These are phyloP conservation scores for Macrotus californicus DNA, from an alignment of 2,113 vertebrate genomes.

Conservation along the genomic window DNA sequence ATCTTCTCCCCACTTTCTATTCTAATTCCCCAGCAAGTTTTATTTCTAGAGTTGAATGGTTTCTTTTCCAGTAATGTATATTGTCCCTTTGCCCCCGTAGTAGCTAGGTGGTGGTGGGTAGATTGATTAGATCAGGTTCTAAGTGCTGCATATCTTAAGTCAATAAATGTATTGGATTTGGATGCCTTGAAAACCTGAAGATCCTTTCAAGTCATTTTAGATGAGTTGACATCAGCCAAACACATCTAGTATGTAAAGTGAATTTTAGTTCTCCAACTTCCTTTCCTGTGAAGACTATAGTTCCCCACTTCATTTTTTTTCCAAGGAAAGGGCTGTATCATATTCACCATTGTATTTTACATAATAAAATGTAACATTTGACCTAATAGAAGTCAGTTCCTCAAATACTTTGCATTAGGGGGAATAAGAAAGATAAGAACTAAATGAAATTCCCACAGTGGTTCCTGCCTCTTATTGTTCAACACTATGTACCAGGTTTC, in stretches of 20 bases:
- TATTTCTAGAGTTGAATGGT: neutral
- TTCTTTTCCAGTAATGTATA: neutral
- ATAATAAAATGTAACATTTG: neutral
- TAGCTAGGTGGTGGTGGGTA: neutral
- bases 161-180: neutral
- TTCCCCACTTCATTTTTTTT: neutral
- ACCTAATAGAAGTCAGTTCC: neutral
- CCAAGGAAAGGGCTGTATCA: neutral
- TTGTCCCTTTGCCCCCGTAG: neutral
- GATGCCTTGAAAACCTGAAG: neutral
- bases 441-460: neutral
- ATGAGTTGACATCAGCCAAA: neutral
- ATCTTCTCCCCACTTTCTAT: neutral
- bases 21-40: neutral
- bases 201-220: neutral
- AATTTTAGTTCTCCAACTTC: conserved; percentile 10
- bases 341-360: neutral
- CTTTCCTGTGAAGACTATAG: neutral
- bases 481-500: neutral
- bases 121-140: neutral
- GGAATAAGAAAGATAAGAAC: neutral
- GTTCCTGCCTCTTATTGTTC: neutral
- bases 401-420: neutral
- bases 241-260: neutral
- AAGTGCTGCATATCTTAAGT: neutral